phyloP scores from a whole-genome alignment of 1,140 invertebrate genomes.

The Brachionus rubens region DNA sequence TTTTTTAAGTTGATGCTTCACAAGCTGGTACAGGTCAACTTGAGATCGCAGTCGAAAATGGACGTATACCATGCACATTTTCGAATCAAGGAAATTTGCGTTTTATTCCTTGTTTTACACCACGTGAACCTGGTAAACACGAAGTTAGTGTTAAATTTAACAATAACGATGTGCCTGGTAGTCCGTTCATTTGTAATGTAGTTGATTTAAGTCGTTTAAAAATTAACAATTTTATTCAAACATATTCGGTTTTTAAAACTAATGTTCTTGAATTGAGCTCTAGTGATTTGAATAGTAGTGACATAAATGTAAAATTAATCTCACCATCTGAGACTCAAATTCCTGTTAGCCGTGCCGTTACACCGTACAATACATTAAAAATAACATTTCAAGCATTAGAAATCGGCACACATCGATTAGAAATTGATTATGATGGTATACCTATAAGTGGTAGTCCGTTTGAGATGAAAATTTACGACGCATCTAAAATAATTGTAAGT shows the following conservation, averaged over 20 bases:
- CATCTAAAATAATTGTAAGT: conserved; percentile 12
- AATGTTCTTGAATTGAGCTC: conserved; percentile 5
- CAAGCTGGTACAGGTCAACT: conserved; percentile 92
- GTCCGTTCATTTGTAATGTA: conserved; percentile 51
- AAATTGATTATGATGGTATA: conserved; percentile 17
- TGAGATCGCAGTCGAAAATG: conserved; percentile 95
- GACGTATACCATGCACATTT: conserved; percentile 70
- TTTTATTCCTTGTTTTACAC: conserved; percentile 56
- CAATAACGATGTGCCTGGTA: conserved; percentile 62
- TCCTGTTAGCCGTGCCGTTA: neutral
- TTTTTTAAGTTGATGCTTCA: conserved; percentile 83
- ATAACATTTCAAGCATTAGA: conserved; percentile 20
- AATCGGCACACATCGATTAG: conserved; percentile 42
- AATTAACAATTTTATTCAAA: conserved; percentile 47
- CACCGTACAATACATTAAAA: conserved; percentile 19
- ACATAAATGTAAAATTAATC: neutral
- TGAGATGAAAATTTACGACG: conserved; percentile 41
- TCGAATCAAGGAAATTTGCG: conserved; percentile 47
- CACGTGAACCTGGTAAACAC: conserved; percentile 52
- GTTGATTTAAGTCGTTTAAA: conserved; percentile 50
- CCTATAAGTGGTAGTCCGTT: conserved; percentile 20
- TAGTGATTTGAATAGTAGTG: conserved; percentile 7
- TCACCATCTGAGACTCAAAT: neutral
- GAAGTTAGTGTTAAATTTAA: conserved; percentile 92
- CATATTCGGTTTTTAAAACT: neutral